Evolutionary conservation across 2,797 vertebrate genomes (phyloP).

Genomic region (Myotis vivesi): DNA sequence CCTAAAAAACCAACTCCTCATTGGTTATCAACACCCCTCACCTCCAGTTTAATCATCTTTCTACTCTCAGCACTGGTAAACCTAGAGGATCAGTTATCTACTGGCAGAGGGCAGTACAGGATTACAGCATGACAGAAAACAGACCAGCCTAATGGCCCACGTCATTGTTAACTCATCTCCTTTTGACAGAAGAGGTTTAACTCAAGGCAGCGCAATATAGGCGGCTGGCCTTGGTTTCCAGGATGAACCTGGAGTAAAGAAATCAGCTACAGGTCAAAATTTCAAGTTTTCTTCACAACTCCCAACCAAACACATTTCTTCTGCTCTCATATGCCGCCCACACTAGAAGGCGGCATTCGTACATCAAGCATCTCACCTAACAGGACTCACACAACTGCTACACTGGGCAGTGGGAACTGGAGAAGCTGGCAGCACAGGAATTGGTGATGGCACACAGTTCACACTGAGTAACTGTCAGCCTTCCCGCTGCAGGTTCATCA

Average conservation of each 20-base stretch:
- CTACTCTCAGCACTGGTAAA: not conserved
- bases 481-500: conserved; percentile 70
- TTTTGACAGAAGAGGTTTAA: not conserved
- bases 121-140: not conserved
- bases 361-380: not conserved
- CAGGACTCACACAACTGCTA: not conserved
- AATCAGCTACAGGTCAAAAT: not conserved
- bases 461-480: not conserved
- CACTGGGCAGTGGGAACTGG: not conserved
- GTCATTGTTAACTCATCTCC: not conserved
- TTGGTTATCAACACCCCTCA: not conserved
- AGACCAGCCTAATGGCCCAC: not conserved
- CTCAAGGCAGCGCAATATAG: not conserved
- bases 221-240: not conserved
- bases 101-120: not conserved
- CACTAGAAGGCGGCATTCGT: not conserved
- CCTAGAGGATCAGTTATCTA: not conserved
- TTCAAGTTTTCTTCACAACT: not conserved
- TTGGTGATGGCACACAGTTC: accelerated
- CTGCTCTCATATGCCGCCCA: not conserved
- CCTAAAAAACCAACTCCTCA: not conserved
- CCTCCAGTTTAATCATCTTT: not conserved
- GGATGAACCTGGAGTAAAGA: not conserved
- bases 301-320: not conserved
- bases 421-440: not conserved